Evolutionary conservation across 2,888 invertebrate genomes (phyloP), one percentile per base, ranked within the genome.

Genomic region (Caenorhabditis sp.): DNA sequence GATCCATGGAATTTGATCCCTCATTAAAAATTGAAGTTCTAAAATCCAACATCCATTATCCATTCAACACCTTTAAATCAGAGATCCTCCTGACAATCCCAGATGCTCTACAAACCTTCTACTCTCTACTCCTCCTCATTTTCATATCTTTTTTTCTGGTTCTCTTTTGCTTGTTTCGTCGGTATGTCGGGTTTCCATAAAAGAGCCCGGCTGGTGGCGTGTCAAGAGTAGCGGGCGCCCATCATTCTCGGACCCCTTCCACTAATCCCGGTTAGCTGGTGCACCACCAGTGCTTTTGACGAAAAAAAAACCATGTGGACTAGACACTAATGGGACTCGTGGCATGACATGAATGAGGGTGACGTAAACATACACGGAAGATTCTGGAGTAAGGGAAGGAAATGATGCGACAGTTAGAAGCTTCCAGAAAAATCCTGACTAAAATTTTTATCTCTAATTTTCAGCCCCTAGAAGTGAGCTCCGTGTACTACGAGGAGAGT

Each of bases 401-500:
- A n/a, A n/a, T n/a, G n/a, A n/a, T n/a, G n/a, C n/a, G n/a, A n/a
- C n/a, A n/a, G n/a, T 14, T 63, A 35, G 38, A 38, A 41, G 44
- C 5, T 41, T 8, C 44, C 24, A 44, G 47, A 64, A 64, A 16
- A 64, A 35, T 35, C 31, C 31, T 64, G 16, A 59, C 26, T 35
- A 28, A 16, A 35, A 35, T 35, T 6, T 35, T 35, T 4, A 6
- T 35, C 31, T 6, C 4, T 2, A 10, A 41, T 41, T 61, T 91
- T 74, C 81, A 91, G 91, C 87, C 89, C 5, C 80, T 90, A 7
- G 91, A 91, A 47, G 89, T 91, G 14, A 85, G 83, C 12, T 87
- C 90, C 7, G 88, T 90, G 54, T 88, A 90, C 64, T 90, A 87
- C 66, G 80, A 87, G 49, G 86, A 86, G 63, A 69, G 84, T 14